phyloP scores from a whole-genome alignment of 23 tunicate species.

The Diplosoma virens region DNA sequence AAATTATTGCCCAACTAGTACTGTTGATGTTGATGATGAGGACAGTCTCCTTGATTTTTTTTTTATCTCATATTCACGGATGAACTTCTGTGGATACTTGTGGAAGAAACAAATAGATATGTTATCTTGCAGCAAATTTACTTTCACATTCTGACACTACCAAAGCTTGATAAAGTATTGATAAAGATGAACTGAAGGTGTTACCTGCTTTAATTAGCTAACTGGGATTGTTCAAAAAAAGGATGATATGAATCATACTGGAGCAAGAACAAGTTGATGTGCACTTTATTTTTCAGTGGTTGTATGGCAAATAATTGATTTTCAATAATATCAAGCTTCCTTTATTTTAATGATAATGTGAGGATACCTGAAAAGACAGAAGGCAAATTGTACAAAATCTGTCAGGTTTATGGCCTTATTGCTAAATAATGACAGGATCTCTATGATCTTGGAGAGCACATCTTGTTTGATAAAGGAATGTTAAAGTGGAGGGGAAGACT shows the following conservation, averaged over 20 bases:
- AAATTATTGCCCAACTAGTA: neutral
- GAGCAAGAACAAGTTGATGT: no score
- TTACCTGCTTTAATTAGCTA: no score
- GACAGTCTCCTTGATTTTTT: conserved; percentile 6
- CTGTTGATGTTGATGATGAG: conserved; percentile 15
- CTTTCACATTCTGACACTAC: neutral
- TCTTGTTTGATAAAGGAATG: conserved; percentile 34
- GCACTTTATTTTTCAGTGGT: no score
- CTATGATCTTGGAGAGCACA: conserved; percentile 33
- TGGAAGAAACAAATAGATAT: conserved; percentile 9
- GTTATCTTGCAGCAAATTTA: conserved; percentile 7
- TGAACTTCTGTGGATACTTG: neutral
- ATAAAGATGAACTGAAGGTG: no score
- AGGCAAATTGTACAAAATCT: conserved; percentile 10
- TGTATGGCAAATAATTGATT: no score
- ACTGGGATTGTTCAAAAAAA: no score
- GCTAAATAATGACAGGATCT: neutral
- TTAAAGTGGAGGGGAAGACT: conserved; percentile 34
- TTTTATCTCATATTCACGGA: conserved; percentile 1
- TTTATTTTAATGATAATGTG: no score
- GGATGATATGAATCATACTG: no score
- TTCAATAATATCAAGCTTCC: no score
- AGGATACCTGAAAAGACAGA: no score
- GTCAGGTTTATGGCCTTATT: conserved; percentile 7
- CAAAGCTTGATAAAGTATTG: no score